These are phyloP conservation scores for Drosophila histrio DNA, from an alignment of 2,888 invertebrate genomes.

Conservation along the genomic window DNA sequence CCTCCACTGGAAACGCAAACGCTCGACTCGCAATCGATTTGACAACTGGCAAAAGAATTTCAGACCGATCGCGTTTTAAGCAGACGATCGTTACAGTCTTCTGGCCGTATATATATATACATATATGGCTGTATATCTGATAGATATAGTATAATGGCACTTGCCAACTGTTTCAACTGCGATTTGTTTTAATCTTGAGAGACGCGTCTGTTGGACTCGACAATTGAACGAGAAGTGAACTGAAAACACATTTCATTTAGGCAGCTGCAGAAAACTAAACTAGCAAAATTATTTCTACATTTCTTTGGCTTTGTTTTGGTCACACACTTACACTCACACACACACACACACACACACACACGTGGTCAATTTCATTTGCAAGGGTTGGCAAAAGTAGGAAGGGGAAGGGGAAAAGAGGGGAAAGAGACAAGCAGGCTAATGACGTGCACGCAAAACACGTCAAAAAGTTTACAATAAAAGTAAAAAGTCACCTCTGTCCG, in stretches of 20 bases:
- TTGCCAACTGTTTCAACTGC: constrained; percentile 38
- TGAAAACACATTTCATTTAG: constrained; percentile 66
- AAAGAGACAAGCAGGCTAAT: constrained; percentile 33
- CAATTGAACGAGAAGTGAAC: constrained; percentile 61
- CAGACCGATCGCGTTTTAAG: constrained; percentile 19
- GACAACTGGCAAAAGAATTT: constrained; percentile 29
- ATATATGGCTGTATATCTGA: background rate
- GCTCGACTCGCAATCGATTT: constrained; percentile 30
- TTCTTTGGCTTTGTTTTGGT: constrained; percentile 74
- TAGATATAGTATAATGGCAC: constrained; percentile 2
- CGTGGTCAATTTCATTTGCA: constrained; percentile 44
- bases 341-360: background rate
- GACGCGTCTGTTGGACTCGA: constrained; percentile 55
- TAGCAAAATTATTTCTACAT: constrained; percentile 48
- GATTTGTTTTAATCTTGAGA: constrained; percentile 10
- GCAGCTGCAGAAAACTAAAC: constrained; percentile 43
- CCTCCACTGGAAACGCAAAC: constrained; percentile 29
- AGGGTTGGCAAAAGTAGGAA: constrained; percentile 43
- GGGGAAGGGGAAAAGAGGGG: background rate
- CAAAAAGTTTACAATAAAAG: constrained; percentile 48
- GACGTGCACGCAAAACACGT: constrained; percentile 64
- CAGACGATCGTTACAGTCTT: constrained; percentile 33
- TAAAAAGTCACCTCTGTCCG: background rate
- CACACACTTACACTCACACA: constrained; percentile 29
- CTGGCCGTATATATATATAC: background rate